Base-by-base conservation (phyloP, 2,113 vertebrate species). In the Eubucco bourcierii region DNA sequence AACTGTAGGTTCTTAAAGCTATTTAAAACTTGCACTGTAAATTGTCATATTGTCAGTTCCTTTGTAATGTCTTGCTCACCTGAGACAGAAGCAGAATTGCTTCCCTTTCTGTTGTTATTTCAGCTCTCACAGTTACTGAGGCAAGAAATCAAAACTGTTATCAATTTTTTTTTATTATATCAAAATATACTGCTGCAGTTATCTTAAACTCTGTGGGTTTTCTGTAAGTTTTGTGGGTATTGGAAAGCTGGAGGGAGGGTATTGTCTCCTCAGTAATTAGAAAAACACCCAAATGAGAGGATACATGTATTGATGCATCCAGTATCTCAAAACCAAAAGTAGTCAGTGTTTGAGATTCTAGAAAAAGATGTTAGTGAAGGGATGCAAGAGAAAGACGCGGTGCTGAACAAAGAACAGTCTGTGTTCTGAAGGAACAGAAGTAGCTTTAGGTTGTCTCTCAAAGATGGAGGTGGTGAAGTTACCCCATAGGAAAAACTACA, bases 61-160 rank as follows among this genome's bases (percentile, higher is more conserved):
- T 59, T 83, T 64, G 60, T 68, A 84, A 66, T 39, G 39, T 78
- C 79, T 72, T 90, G 83, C 95, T 91, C 72, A 82, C 66, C n/a
- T 58, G n/a, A 90, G 46, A 56, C 44, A 87, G 59, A 76, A 61
- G 66, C 3, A 4, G 53, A 84, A 65, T 53, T 88, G 47, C 21
- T 60, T 60, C 3, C 60, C 4, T 44, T 47, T 85, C 68, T 63
- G 29, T 44, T 87, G 46, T 63, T 94, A 25, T 80, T 95, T 96
- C 39, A 91, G 3, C 29, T 76, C 46, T 55, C 34, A 37, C 5
- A 29, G 29, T 53, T 80, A 7, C 20, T 33, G 12, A 79, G 61
- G 39, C 86, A 80, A 88, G 61, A 83, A 71, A 75, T 55, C 28
- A 90, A 63, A 81, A 17, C 34, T 50, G 2, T 19, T 86, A 39